Evolutionary conservation across 2,888 invertebrate species (phyloP), one percentile per base, ranked within the genome.

Genomic region (Anthrax anthrax): DNA sequence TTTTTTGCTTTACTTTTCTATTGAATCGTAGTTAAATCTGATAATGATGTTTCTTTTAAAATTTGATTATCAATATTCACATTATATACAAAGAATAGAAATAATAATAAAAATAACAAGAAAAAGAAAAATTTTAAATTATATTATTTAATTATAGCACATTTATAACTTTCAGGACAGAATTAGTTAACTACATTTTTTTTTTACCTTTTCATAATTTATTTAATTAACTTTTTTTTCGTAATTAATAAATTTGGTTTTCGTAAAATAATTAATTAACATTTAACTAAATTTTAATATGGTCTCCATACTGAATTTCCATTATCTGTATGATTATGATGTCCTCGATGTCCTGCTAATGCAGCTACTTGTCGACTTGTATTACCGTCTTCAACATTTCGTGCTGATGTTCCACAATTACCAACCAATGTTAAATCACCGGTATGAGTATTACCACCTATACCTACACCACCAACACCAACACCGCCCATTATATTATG

Each of bases 251-350:
- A n/a, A n/a, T n/a, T n/a, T n/a, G n/a, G n/a, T n/a, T n/a, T n/a
- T 23, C 8, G 23, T 23, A 23, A 23, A 23, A 23, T 23, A 8
- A n/a, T n/a, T n/a, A n/a, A n/a, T n/a, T n/a, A n/a, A n/a, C n/a
- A n/a, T n/a, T n/a, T n/a, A n/a, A n/a, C n/a, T n/a, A 23, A 23
- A 23, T 23, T 32, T 67, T 73, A 84, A 72, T 84, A 84, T 55
- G 84, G 84, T 67, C 84, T 72, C 84, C 84, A 84, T 44, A 84
- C 84, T 39, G 81, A 80, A 61, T 82, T 75, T 64, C 59, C 75
- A 54, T 58, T 68, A 55, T 74, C 74, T 52, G 62, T 64, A 54
- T 67, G 67, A 55, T 63, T 64, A 51, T 67, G 67, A 52, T 67
- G 67, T 42, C 66, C 66, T 47, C 67, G 65, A 54, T 67, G 65